Conservation (phyloP, 92 coral and sea anemone species). For the Parazoanthus swiftii region DNA sequence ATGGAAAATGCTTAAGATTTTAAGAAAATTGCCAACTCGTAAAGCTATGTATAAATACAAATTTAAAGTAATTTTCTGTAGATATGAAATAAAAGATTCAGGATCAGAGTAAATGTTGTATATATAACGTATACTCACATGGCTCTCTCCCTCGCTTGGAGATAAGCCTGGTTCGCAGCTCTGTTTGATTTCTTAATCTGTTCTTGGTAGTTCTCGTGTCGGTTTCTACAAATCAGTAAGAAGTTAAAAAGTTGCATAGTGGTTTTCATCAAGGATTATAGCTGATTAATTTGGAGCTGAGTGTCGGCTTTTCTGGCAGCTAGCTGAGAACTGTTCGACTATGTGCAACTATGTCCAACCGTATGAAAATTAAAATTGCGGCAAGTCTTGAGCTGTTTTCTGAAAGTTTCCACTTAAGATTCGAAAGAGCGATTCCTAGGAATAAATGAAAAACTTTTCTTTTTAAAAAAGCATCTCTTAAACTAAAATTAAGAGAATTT, state of each 20-base stretch:
- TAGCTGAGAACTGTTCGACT: background rate
- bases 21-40: too few relatives aligned
- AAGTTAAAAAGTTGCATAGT: too few relatives aligned
- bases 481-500: too few relatives aligned
- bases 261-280: background rate
- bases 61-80: too few relatives aligned
- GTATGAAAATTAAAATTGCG: too few relatives aligned
- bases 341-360: background rate
- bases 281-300: background rate
- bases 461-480: too few relatives aligned
- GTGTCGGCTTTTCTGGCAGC: background rate
- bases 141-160: constrained; percentile 83
- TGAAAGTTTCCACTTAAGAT: too few relatives aligned
- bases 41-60: too few relatives aligned
- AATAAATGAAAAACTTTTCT: too few relatives aligned
- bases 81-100: background rate
- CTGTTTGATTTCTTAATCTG: constrained; percentile 66
- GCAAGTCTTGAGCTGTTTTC: too few relatives aligned
- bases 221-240: constrained; percentile 44
- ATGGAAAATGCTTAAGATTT: too few relatives aligned
- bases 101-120: background rate
- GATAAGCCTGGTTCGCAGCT: constrained; percentile 70
- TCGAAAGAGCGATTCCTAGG: too few relatives aligned
- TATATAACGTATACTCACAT: constrained; percentile 44
- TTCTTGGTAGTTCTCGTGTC: constrained; percentile 71